Percentiles rank a stretch among this genome's conserved stretches.
Conservation (phyloP, 2,797 vertebrate species). For the Urosaurus nigricauda region DNA sequence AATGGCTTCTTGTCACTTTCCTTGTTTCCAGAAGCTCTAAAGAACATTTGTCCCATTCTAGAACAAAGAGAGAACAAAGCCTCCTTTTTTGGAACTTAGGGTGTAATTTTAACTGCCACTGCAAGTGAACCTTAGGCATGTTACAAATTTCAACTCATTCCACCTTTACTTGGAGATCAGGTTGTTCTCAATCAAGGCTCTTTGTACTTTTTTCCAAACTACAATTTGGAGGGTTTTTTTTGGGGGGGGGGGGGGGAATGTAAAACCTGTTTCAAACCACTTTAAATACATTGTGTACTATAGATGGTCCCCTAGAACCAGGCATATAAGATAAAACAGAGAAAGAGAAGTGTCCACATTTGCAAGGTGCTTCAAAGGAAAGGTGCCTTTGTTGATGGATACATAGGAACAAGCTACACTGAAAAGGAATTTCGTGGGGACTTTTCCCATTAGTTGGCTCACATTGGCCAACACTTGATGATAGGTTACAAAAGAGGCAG, state of each 20-base stretch:
- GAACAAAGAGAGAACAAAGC: too few relatives aligned
- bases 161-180: not conserved
- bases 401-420: not conserved
- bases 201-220: not conserved
- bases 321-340: not conserved
- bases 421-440: not conserved
- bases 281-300: not conserved
- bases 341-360: not conserved
- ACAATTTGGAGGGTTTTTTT: conserved; percentile 37
- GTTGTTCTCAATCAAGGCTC: not conserved
- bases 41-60: not conserved
- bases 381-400: not conserved
- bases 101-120: not conserved
- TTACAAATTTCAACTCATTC: not conserved
- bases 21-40: conserved; percentile 28
- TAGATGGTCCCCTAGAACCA: too few relatives aligned
- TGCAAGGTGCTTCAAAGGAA: too few relatives aligned
- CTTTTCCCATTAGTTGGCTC: not conserved
- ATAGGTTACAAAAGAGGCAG: too few relatives aligned
- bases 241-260: not conserved
- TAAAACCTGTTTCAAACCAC: not conserved
- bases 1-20: not conserved
- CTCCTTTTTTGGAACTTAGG: not conserved
- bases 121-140: not conserved
- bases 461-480: not conserved